Evolutionary conservation across 2,113 vertebrate genomes (phyloP).

Genomic region (Callorhinus ursinus): DNA sequence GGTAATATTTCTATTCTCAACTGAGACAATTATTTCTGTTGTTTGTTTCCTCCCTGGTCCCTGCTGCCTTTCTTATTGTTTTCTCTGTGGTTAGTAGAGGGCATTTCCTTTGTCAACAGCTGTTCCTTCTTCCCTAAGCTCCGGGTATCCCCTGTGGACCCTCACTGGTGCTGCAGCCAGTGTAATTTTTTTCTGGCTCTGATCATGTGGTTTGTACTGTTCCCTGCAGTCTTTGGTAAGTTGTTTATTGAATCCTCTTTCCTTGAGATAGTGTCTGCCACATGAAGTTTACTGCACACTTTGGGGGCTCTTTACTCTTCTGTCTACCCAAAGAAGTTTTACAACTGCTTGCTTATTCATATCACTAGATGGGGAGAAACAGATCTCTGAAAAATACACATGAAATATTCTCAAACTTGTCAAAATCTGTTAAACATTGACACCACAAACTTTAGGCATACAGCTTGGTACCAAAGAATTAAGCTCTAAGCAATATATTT

Average conservation of each 20-base stretch:
- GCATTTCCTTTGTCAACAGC: neutral
- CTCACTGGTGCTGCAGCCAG: neutral
- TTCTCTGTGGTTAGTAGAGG: neutral
- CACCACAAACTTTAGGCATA: neutral
- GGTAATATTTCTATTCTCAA: neutral
- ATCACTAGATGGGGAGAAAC: neutral
- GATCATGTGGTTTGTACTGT: neutral
- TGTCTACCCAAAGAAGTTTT: neutral
- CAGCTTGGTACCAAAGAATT: neutral
- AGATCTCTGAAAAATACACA: neutral
- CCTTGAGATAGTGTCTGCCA: neutral
- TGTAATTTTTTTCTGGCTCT: neutral
- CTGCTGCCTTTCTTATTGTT: neutral
- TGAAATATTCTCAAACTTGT: neutral
- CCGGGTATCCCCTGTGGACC: neutral
- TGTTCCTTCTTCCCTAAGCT: neutral
- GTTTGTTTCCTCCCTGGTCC: neutral
- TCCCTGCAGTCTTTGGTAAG: neutral
- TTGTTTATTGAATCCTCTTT: neutral
- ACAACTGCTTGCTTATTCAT: neutral
- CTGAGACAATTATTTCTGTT: neutral
- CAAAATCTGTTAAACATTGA: neutral
- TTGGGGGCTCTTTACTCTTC: neutral
- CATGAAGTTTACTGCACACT: neutral
- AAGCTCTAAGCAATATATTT: neutral